These are phyloP conservation scores for Amphibalanus amphitrite DNA, from an alignment of 1,140 invertebrate genomes.

Conservation along the genomic window DNA sequence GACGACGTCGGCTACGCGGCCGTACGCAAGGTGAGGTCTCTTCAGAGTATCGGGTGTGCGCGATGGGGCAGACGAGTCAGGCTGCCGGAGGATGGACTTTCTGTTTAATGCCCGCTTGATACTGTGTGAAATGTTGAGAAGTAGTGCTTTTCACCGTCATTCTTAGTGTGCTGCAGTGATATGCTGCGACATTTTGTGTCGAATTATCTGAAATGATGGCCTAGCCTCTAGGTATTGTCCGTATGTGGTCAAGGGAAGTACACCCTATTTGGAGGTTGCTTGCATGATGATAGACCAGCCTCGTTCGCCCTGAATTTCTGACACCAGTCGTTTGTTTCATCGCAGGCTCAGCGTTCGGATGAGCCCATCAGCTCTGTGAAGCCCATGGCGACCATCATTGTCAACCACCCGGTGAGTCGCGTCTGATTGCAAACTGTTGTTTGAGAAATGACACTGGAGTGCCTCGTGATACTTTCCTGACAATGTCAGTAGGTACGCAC, in stretches of 20 bases:
- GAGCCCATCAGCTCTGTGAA: constrained; percentile 37
- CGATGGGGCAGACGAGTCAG: too few relatives aligned
- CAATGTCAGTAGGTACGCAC: too few relatives aligned
- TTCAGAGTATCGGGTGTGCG: too few relatives aligned
- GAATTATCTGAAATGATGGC: background rate
- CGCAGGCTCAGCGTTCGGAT: constrained; percentile 30
- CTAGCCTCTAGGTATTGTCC: background rate
- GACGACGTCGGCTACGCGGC: constrained; percentile 77
- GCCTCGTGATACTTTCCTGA: too few relatives aligned
- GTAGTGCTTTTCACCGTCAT: background rate
- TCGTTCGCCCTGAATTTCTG: background rate
- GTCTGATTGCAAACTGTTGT: too few relatives aligned
- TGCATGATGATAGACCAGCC: background rate
- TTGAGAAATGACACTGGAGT: too few relatives aligned
- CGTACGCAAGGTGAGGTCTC: constrained; percentile 25
- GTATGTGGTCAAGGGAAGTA: background rate
- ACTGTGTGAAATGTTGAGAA: background rate
- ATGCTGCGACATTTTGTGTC: background rate
- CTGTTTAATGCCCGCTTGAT: background rate
- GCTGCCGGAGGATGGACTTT: too few relatives aligned
- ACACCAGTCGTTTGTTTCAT: background rate
- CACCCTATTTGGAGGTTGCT: background rate
- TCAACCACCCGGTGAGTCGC: constrained; percentile 50
- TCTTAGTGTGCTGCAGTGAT: background rate
- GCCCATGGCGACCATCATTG: constrained; percentile 49